Conservation (phyloP, 2,113 vertebrate species). For the Limanda limanda region DNA sequence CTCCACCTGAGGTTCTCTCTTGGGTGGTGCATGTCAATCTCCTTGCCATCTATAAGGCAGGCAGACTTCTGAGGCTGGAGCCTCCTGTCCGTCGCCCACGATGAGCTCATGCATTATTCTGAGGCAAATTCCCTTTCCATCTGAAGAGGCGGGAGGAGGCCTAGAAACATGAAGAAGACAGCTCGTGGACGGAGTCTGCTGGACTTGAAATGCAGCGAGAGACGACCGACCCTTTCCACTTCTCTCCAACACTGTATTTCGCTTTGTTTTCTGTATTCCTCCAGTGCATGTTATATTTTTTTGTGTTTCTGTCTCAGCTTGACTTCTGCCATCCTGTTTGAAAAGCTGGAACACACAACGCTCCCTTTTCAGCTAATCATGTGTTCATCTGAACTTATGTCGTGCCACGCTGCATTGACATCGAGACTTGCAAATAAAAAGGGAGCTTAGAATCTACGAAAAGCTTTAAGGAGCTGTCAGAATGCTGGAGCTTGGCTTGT, state of each 20-base stretch:
- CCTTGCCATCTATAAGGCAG: conserved; percentile 24
- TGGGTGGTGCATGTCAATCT: conserved; percentile 57
- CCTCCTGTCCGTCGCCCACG: conserved; percentile 47
- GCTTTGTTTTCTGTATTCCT: conserved; percentile 14
- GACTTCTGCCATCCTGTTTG: conserved; percentile 25
- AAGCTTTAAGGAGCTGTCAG: conserved; percentile 43
- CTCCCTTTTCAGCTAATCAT: conserved; percentile 47
- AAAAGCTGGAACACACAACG: conserved; percentile 35
- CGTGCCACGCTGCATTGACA: conserved; percentile 34
- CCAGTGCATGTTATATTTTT: not conserved
- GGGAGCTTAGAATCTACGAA: conserved; percentile 20
- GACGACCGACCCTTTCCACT: conserved; percentile 35
- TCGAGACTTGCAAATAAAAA: conserved; percentile 40
- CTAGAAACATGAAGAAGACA: conserved; percentile 43
- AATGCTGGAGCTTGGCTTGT: conserved; percentile 34
- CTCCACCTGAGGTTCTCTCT: conserved; percentile 60
- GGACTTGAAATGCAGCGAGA: conserved; percentile 42
- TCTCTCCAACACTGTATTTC: not conserved
- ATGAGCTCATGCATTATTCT: conserved; percentile 72
- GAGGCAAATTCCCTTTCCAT: conserved; percentile 45
- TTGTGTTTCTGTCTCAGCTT: conserved; percentile 20
- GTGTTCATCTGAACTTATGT: conserved; percentile 59
- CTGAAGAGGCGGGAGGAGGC: conserved; percentile 42
- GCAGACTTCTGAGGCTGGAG: conserved; percentile 56
- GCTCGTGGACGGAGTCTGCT: conserved; percentile 22